Percentiles rank a stretch among this genome's conserved stretches.
These are phyloP conservation scores for Morone saxatilis DNA, from an alignment of 2,113 vertebrate genomes.

Conservation along the genomic window DNA sequence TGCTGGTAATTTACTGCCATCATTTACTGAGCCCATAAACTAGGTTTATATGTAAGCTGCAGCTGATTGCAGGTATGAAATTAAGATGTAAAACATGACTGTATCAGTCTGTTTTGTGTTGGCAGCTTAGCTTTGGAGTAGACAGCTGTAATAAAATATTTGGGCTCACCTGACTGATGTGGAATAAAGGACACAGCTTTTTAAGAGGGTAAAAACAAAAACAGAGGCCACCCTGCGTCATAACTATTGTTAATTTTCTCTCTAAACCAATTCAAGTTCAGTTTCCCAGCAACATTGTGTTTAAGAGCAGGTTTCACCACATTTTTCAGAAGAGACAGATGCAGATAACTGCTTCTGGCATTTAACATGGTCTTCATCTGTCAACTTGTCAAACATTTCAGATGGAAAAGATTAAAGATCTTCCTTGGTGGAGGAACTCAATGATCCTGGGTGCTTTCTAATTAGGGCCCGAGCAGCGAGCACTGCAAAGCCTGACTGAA, in stretches of 20 bases:
- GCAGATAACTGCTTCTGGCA: constrained; percentile 23
- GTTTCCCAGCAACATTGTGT: background rate
- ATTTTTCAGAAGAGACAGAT: constrained; percentile 15
- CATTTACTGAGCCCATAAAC: background rate
- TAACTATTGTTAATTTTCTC: background rate
- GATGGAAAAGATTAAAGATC: constrained; percentile 33
- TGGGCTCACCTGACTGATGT: background rate
- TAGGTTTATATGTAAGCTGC: background rate
- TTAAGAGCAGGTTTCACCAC: constrained; percentile 35
- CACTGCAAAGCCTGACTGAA: too few species aligned
- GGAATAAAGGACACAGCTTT: background rate
- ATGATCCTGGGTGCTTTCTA: background rate
- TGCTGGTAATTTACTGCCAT: too few species aligned
- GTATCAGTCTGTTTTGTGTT: background rate
- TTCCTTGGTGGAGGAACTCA: background rate
- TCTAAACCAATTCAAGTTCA: background rate
- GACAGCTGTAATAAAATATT: background rate
- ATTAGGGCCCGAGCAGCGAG: too few species aligned
- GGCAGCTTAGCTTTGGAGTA: background rate
- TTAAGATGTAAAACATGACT: background rate
- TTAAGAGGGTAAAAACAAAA: background rate
- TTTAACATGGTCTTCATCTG: background rate
- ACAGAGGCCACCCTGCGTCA: constrained; percentile 1
- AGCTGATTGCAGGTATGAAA: background rate
- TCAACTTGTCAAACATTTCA: background rate